Evolutionary conservation across 2,113 vertebrate species (phyloP).

Genomic region (Polypterus senegalus): DNA sequence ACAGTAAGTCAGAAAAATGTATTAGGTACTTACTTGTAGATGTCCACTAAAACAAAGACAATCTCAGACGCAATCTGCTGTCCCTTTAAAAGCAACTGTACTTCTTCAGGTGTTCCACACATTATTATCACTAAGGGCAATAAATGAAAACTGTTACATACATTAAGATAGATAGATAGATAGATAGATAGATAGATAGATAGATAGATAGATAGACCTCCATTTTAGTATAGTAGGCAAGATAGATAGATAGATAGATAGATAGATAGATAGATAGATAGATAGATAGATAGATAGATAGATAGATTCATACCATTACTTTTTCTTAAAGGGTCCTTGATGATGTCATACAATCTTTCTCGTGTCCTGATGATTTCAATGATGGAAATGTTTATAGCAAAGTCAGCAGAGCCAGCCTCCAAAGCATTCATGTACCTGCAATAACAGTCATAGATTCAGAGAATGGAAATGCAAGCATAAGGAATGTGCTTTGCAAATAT

Average conservation of each 20-base stretch:
- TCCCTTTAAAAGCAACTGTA: constrained; percentile 33
- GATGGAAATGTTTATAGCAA: constrained; percentile 32
- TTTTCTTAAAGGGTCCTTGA: constrained; percentile 34
- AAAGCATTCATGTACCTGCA: constrained; percentile 85
- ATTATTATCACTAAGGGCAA: constrained; percentile 64
- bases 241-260: neutral
- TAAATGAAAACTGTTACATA: constrained; percentile 17
- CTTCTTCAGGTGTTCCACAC: constrained; percentile 51
- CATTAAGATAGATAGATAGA: neutral
- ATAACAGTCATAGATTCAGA: neutral
- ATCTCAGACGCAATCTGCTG: constrained; percentile 37
- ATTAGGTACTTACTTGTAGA: constrained; percentile 70
- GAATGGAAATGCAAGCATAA: too few species aligned
- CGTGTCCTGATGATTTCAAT: constrained; percentile 51
- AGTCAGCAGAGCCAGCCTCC: constrained; percentile 60
- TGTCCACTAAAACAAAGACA: constrained; percentile 74
- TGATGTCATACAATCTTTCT: constrained; percentile 15
- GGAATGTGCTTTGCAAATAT: too few species aligned
- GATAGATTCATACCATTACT: constrained; percentile 66
- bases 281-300: neutral
- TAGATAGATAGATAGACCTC: neutral
- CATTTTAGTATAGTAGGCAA: neutral
- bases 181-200: neutral
- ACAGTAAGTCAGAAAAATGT: neutral
- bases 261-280: neutral